These are phyloP conservation scores for Sapayoa aenigma DNA, from an alignment of 2,113 vertebrate species.

Conservation along the genomic window DNA sequence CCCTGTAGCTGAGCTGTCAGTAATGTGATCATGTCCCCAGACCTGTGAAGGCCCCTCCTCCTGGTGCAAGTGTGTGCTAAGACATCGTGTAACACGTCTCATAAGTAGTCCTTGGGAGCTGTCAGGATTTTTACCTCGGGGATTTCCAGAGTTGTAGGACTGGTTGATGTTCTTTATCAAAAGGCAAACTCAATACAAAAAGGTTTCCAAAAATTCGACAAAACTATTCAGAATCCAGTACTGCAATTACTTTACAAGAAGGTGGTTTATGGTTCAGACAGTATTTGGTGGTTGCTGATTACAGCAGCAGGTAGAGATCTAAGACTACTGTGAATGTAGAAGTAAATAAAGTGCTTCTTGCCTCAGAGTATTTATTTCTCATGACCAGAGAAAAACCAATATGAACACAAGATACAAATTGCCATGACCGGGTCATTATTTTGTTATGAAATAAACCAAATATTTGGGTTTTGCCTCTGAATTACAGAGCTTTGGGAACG, in stretches of 20 bases:
- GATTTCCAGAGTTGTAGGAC: not conserved
- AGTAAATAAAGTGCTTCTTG: not conserved
- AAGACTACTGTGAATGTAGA: not conserved
- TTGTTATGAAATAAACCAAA: not conserved
- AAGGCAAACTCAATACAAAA: not conserved
- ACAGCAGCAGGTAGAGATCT: not conserved
- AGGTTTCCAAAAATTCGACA: not conserved
- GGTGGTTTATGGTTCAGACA: not conserved
- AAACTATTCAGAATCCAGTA: not conserved
- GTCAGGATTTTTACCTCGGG: not conserved
- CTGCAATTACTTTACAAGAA: not conserved
- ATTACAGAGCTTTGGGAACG: not conserved
- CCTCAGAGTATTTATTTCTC: not conserved
- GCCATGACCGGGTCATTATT: not conserved
- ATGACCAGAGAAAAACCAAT: not conserved
- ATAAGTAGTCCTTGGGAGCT: not conserved
- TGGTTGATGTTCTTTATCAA: not conserved
- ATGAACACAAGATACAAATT: not conserved
- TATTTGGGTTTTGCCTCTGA: not conserved
- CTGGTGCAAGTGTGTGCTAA: not conserved
- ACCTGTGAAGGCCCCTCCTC: not conserved
- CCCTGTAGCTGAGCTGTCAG: not conserved
- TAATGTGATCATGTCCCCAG: not conserved
- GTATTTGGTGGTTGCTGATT: not conserved
- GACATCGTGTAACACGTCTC: not conserved